Evolutionary conservation across 2,113 vertebrate species (phyloP).

Genomic region (Odocoileus virginianus): DNA sequence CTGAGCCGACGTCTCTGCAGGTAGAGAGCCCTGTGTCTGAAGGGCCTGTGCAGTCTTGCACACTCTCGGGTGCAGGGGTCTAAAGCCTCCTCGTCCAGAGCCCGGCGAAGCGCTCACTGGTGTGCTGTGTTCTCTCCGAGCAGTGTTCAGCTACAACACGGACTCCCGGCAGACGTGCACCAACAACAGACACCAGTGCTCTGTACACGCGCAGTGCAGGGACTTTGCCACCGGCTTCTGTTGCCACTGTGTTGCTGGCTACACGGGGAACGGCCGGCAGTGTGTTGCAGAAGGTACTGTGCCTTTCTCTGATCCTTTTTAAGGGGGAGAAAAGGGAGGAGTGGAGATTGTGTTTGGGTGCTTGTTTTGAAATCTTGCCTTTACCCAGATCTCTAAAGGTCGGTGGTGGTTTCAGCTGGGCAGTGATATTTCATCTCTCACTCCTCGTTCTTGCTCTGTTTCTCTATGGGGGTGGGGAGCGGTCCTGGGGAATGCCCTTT

Average conservation of each 20-base stretch:
- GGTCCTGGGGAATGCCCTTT: background rate
- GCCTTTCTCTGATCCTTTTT: background rate
- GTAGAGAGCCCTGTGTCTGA: background rate
- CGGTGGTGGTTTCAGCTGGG: background rate
- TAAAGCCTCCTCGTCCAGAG: accelerated
- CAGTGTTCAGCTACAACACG: slow-evolving; percentile 93
- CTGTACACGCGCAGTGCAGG: slow-evolving; percentile 88
- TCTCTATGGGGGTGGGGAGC: accelerated
- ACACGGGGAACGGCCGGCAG: slow-evolving; percentile 93
- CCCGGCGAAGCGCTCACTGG: accelerated
- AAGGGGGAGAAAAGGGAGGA: background rate
- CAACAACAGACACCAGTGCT: slow-evolving; percentile 90
- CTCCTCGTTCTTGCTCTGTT: background rate
- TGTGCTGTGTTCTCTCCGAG: background rate
- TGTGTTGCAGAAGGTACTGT: slow-evolving; percentile 92
- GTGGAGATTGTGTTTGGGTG: background rate
- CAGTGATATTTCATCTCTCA: background rate
- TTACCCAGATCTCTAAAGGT: background rate
- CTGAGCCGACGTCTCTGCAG: accelerated
- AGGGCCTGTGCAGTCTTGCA: background rate
- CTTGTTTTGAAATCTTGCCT: background rate
- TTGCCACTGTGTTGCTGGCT: slow-evolving; percentile 91
- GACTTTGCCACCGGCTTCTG: slow-evolving; percentile 92
- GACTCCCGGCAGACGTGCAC: slow-evolving; percentile 85
- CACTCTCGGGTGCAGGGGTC: accelerated